A percentile compares a stretch with the other conserved stretches of the same genome.
These are phyloP conservation scores for Vanessa cardui DNA, from an alignment of 2,888 invertebrate species.

Conservation along the genomic window DNA sequence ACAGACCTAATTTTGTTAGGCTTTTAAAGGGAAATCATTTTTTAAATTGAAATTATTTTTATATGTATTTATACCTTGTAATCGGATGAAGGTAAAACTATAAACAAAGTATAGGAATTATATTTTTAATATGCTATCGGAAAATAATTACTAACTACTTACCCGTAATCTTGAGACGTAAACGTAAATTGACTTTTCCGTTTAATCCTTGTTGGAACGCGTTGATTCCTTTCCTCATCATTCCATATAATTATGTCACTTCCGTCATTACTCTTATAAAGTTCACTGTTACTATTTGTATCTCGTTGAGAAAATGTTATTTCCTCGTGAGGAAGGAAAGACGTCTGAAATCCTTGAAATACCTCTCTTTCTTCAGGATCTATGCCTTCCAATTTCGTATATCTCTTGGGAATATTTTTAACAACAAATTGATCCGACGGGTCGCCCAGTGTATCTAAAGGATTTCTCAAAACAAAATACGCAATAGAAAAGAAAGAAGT, in stretches of 20 bases:
- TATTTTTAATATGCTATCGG: too few species aligned
- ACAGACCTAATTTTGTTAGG: too few species aligned
- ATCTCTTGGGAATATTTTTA: constrained; percentile 65
- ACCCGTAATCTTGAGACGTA: constrained; percentile 62
- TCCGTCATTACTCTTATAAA: constrained; percentile 57
- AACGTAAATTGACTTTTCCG: constrained; percentile 62
- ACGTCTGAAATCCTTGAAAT: constrained; percentile 84
- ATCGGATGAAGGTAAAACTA: too few species aligned
- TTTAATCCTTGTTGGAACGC: constrained; percentile 59
- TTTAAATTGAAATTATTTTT: too few species aligned
- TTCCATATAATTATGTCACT: constrained; percentile 65
- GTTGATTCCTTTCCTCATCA: constrained; percentile 45
- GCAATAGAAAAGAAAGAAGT: constrained; percentile 49
- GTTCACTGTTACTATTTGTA: constrained; percentile 47
- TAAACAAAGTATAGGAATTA: too few species aligned
- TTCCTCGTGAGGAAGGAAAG: constrained; percentile 83
- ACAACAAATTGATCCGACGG: constrained; percentile 66
- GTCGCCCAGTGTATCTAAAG: constrained; percentile 59
- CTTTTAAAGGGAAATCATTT: too few species aligned
- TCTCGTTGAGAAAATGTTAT: constrained; percentile 66
- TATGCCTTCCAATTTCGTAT: constrained; percentile 63
- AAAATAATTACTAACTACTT: constrained; percentile 43
- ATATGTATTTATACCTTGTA: too few species aligned
- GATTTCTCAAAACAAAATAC: constrained; percentile 57
- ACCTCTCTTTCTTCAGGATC: constrained; percentile 83